A percentile compares a stretch with the other conserved stretches of the same genome.
These are phyloP conservation scores for Podarcis cretensis DNA, from an alignment of 2,113 vertebrate genomes.

Conservation along the genomic window DNA sequence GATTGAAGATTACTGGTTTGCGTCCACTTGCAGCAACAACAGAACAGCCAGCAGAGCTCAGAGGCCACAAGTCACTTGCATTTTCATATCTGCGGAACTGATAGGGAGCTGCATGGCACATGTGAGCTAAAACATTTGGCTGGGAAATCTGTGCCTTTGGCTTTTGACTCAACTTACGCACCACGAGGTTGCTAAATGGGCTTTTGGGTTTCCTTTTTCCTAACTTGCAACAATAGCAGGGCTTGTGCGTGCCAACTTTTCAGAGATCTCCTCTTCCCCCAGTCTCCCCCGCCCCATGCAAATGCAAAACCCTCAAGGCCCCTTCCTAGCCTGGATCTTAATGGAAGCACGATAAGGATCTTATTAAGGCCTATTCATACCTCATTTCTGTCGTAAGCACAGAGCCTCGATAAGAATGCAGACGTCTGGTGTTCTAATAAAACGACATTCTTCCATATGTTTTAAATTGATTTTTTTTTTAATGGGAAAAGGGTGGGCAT, in stretches of 20 bases:
- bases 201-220: slow-evolving; percentile 13
- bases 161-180: neutral
- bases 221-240: slow-evolving; percentile 1
- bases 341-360: slow-evolving; percentile 9
- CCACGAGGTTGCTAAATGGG: neutral
- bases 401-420: slow-evolving; percentile 26
- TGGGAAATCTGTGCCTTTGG: neutral
- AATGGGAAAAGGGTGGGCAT: neutral
- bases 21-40: neutral
- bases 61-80: neutral
- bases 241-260: neutral
- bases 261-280: neutral
- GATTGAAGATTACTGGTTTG: too few relatives aligned
- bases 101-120: too few relatives aligned
- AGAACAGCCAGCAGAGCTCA: neutral
- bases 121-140: neutral
- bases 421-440: slow-evolving; percentile 19
- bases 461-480: slow-evolving; percentile 13
- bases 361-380: slow-evolving; percentile 18
- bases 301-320: neutral
- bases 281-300: neutral
- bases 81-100: neutral
- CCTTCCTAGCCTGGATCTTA: neutral
- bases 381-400: slow-evolving; percentile 23
- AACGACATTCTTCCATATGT: slow-evolving; percentile 12